A percentile compares a stretch with the other conserved stretches of the same genome.
phyloP scores from a whole-genome alignment of 2,888 invertebrate species.

The Flabesymbios commensalis region DNA sequence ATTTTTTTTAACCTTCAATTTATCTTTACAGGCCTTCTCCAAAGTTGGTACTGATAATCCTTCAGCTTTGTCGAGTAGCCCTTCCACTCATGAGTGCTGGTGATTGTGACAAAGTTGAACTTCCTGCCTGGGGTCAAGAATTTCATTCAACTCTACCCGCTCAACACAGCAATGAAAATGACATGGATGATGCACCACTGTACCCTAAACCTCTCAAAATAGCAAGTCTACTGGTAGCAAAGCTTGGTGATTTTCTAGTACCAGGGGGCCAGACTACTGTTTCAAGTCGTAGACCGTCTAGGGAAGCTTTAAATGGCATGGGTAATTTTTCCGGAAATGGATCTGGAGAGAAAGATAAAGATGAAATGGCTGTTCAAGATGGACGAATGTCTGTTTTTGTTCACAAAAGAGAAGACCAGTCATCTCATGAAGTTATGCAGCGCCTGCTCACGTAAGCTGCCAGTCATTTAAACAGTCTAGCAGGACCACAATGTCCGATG shows the following conservation, averaged over 20 bases:
- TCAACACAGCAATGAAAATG: slow-evolving; percentile 36
- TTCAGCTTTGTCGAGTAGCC: slow-evolving; percentile 60
- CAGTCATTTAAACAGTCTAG: neutral
- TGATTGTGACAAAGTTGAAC: slow-evolving; percentile 55
- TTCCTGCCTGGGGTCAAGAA: slow-evolving; percentile 55
- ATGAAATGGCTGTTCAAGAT: slow-evolving; percentile 52
- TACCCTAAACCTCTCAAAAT: slow-evolving; percentile 58
- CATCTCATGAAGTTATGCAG: slow-evolving; percentile 59
- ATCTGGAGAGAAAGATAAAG: slow-evolving; percentile 43
- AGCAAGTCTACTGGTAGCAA: slow-evolving; percentile 57
- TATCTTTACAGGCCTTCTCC: slow-evolving; percentile 54
- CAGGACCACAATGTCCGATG: too few relatives aligned
- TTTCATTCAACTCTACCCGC: slow-evolving; percentile 17
- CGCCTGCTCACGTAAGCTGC: slow-evolving; percentile 52
- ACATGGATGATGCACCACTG: too few relatives aligned
- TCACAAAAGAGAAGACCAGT: slow-evolving; percentile 59
- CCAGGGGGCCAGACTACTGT: slow-evolving; percentile 56
- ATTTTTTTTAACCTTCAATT: too few relatives aligned
- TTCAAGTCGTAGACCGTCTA: slow-evolving; percentile 50
- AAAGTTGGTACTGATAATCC: slow-evolving; percentile 58
- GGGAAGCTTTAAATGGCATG: slow-evolving; percentile 37
- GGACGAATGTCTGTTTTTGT: slow-evolving; percentile 57
- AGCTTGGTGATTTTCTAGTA: slow-evolving; percentile 60
- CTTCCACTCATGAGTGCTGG: slow-evolving; percentile 56
- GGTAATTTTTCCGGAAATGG: slow-evolving; percentile 7